phyloP scores from a whole-genome alignment of 2,113 vertebrate species.

The Pelobates fuscus region DNA sequence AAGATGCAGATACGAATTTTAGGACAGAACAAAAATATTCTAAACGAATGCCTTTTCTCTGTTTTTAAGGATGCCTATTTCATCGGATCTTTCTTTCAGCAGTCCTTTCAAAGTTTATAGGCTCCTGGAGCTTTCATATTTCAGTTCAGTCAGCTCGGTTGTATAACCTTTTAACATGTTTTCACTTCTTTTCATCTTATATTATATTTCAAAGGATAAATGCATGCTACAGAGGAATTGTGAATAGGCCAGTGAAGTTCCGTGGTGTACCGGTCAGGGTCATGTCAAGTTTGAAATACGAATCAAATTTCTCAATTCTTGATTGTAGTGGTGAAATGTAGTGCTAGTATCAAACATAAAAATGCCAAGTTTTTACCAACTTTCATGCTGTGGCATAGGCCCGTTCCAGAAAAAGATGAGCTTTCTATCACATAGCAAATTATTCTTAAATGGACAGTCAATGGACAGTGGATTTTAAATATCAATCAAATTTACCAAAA shows the following conservation, averaged over 20 bases:
- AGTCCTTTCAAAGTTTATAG: constrained; percentile 54
- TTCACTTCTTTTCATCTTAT: constrained; percentile 56
- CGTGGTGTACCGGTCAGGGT: constrained; percentile 51
- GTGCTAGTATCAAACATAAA: not conserved
- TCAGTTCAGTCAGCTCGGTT: constrained; percentile 55
- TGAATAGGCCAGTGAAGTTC: constrained; percentile 52
- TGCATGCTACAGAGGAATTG: constrained; percentile 32
- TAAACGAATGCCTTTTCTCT: not conserved
- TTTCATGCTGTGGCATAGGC: constrained; percentile 22
- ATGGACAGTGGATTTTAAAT: too few relatives aligned
- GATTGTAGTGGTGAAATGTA: constrained; percentile 8
- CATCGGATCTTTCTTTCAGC: constrained; percentile 55
- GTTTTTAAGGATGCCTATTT: constrained; percentile 13
- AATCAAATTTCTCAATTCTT: not conserved
- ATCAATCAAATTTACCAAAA: too few relatives aligned
- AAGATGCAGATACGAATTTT: not conserved
- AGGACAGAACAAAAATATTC: not conserved
- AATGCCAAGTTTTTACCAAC: not conserved
- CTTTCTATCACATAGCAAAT: too few relatives aligned
- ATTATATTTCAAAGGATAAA: constrained; percentile 53
- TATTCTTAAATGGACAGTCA: too few relatives aligned
- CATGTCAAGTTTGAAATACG: constrained; percentile 52
- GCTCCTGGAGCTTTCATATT: constrained; percentile 54
- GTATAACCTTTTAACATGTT: constrained; percentile 51
- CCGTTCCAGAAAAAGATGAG: not conserved